Conservation (phyloP, 1,140 invertebrate genomes). For the Trigoniulus corallinus region DNA sequence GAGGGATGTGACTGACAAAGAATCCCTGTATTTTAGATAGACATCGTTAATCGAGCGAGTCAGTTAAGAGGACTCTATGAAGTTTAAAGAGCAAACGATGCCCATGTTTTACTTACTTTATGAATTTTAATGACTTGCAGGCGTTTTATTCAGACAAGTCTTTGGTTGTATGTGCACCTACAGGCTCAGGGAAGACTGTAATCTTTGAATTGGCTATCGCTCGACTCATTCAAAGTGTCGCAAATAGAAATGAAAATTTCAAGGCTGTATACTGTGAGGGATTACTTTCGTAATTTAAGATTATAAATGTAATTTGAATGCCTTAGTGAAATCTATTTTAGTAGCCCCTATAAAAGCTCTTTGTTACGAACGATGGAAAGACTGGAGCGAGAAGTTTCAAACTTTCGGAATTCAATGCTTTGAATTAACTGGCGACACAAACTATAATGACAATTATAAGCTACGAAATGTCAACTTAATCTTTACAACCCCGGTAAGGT, state of each 20-base stretch:
- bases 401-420: constrained; percentile 40
- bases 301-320: constrained; percentile 4
- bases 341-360: constrained; percentile 67
- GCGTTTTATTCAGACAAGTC: constrained; percentile 41
- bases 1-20: too few relatives aligned
- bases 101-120: constrained; percentile 7
- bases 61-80: too few relatives aligned
- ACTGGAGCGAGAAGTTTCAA: constrained; percentile 54
- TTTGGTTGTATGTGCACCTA: constrained; percentile 55
- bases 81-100: too few relatives aligned
- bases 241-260: constrained; percentile 22
- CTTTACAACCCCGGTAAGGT: constrained; percentile 52
- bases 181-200: constrained; percentile 64
- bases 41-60: too few relatives aligned
- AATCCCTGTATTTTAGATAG: too few relatives aligned
- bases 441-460: constrained; percentile 38
- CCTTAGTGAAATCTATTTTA: constrained; percentile 24
- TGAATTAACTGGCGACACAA: constrained; percentile 57
- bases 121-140: constrained; percentile 15
- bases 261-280: constrained; percentile 51
- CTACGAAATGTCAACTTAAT: constrained; percentile 37
- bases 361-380: constrained; percentile 46
- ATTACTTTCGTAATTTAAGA: constrained; percentile 21
- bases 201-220: constrained; percentile 64
- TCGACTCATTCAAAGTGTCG: constrained; percentile 25